phyloP scores from a whole-genome alignment of 2,888 invertebrate species.

The Mystacides longicornis region DNA sequence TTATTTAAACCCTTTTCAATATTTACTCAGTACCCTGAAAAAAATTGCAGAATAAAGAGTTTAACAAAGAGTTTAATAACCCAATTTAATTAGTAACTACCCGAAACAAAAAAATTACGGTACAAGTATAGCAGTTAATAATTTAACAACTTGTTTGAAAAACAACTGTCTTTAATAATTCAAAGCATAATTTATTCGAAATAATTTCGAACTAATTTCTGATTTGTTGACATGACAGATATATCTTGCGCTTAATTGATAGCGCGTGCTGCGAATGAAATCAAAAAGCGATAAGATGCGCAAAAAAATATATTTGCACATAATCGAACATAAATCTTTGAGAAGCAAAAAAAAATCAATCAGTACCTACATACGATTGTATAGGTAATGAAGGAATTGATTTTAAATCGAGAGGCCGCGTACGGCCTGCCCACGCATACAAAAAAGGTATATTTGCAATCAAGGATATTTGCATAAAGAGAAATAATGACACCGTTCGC shows the following conservation, averaged over 20 bases:
- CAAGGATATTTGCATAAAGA: slow-evolving; percentile 13
- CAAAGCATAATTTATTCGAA: background rate
- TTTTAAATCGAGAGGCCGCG: slow-evolving; percentile 10
- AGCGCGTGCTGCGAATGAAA: background rate
- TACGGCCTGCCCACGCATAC: slow-evolving; percentile 5
- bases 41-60: no score
- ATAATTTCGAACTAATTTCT: background rate
- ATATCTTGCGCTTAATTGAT: slow-evolving; percentile 1
- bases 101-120: no score
- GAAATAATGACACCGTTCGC: slow-evolving; percentile 13
- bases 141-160: no score
- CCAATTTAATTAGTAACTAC: no score
- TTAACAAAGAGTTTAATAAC: no score
- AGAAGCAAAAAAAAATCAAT: background rate
- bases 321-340: background rate
- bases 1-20: no score
- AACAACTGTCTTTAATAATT: no score
- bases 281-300: background rate
- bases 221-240: background rate
- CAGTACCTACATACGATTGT: no score
- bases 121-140: no score
- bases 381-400: slow-evolving; percentile 4
- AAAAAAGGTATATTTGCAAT: no score
- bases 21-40: no score
- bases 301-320: background rate